Base-by-base conservation (phyloP, 1,140 invertebrate genomes). In the Galleria mellonella region DNA sequence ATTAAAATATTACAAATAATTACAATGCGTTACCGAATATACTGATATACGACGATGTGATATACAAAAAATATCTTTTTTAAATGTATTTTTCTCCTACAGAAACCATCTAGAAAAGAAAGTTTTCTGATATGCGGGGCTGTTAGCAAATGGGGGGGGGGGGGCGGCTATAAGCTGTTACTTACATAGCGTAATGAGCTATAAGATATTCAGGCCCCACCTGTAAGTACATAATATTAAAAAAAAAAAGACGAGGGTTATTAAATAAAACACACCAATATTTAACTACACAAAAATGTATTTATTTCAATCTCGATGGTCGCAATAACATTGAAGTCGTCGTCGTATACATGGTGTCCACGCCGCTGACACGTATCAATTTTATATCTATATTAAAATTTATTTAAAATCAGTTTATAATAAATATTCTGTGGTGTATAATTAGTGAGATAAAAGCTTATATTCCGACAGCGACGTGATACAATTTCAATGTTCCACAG, bases 251-350 rank as follows among this genome's bases (percentile, higher is more conserved):
- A 35, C 10, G 32, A 14, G 12, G 12, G 11, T 14, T 14, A 9
- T 1, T 17, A 64, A 74, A 72, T 69, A 65, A 82, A 78, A 82
- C 64, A 55, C 55, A 13, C 7, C 9, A 36, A 8, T 39, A 30
- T 36, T 32, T 81, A 81, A 83, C 79, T 83, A 83, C 79, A 83
- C 77, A 83, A 83, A 83, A 82, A 81, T 82, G 71, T 81, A 83
- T 81, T 78, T 70, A 82, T 53, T 23, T 79, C 64, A 74, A 83
- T 73, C 59, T 72, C 43, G 79, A 79, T 83, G 68, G 76, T 83
- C 75, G 63, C 64, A 81, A 81, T 81, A 82, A 83, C 73, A 79
- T 82, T 70, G 73, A 81, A 77, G 61, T 76, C 61, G 64, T 75
- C 63, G 58, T 82, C 79, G 79, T 83, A 83, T 83, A 83, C 79